Conservation (phyloP, 2,113 vertebrate species). For the Cyprinus carpio region DNA sequence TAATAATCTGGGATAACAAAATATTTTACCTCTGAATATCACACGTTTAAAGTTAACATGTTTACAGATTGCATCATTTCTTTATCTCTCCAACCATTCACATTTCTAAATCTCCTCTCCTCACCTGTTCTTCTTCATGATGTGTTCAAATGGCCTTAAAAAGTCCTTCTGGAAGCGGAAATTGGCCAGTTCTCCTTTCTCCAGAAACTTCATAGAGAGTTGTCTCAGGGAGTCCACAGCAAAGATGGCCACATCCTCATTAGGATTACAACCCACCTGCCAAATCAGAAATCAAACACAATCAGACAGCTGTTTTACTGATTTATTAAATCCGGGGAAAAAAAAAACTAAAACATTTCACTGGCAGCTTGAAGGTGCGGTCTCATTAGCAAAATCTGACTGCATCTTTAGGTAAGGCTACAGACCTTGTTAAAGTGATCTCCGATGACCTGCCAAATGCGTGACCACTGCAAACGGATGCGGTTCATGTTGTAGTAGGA, state of each 20-base stretch:
- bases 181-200: constrained; percentile 97
- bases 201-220: constrained; percentile 98
- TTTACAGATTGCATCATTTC: constrained; percentile 1
- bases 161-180: constrained; percentile 99
- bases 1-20: neutral
- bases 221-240: constrained; percentile 95
- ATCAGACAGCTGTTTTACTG: neutral
- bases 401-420: neutral
- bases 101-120: neutral
- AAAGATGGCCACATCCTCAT: constrained; percentile 98
- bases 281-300: neutral
- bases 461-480: constrained; percentile 96
- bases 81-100: neutral
- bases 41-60: neutral
- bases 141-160: constrained; percentile 95
- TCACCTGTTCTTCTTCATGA: constrained; percentile 98
- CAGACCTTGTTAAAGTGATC: constrained; percentile 97
- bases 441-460: constrained; percentile 97
- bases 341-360: neutral
- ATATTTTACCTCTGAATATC: neutral
- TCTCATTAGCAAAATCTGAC: neutral
- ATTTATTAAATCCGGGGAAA: neutral
- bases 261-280: constrained; percentile 96
- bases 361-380: neutral
- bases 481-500: constrained; percentile 99